A percentile compares a stretch with the other conserved stretches of the same genome.
These are phyloP conservation scores for Eupeodes latifasciatus DNA, from an alignment of 2,888 invertebrate species.

Conservation along the genomic window DNA sequence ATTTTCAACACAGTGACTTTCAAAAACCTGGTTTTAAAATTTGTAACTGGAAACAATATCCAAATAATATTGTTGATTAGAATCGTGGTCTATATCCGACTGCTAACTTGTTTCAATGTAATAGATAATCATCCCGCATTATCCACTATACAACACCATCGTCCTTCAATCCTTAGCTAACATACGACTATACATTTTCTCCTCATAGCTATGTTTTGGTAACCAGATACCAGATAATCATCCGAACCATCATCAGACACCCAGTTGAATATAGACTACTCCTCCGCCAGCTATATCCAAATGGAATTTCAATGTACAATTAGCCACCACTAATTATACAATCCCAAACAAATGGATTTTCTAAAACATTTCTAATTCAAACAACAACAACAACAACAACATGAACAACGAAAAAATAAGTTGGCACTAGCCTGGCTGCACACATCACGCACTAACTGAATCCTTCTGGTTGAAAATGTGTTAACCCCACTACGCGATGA, in stretches of 20 bases:
- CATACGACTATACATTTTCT: not conserved
- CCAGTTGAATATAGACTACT: not conserved
- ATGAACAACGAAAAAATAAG: not conserved
- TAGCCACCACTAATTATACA: constrained; percentile 26
- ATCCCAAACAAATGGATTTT: constrained; percentile 2
- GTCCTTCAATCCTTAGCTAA: not conserved
- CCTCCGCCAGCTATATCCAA: not conserved
- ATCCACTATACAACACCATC: not conserved
- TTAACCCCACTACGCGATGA: not conserved
- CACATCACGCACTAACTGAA: not conserved
- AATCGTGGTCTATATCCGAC: too few relatives aligned
- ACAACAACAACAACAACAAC: not conserved
- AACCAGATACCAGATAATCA: constrained; percentile 3
- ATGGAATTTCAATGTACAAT: constrained; percentile 27
- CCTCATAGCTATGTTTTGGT: not conserved
- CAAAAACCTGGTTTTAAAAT: too few relatives aligned
- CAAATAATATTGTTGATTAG: too few relatives aligned
- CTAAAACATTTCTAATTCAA: not conserved
- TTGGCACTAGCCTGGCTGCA: too few relatives aligned
- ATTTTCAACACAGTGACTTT: too few relatives aligned
- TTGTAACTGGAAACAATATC: too few relatives aligned
- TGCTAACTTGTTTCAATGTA: too few relatives aligned
- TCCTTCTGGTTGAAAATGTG: not conserved
- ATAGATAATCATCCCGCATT: too few relatives aligned
- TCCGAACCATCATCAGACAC: not conserved